A percentile compares a stretch with the other conserved stretches of the same genome.
Conservation (phyloP, 2,888 invertebrate genomes). For the Torymus tubicola region DNA sequence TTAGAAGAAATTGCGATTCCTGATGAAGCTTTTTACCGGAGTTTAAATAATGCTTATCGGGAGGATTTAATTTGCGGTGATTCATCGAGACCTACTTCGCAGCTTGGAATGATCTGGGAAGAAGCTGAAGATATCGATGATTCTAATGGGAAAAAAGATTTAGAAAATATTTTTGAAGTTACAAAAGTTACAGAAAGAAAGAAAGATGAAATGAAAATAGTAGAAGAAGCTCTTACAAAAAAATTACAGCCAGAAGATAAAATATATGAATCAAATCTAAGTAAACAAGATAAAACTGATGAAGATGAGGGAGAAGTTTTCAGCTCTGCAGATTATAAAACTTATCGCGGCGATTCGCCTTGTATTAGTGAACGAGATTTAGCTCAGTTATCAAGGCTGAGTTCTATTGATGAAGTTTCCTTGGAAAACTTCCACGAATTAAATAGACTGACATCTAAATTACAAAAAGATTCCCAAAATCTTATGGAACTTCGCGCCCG, state of each 20-base stretch:
- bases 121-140: constrained; percentile 86
- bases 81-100: constrained; percentile 82
- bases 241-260: constrained; percentile 46
- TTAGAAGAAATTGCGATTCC: constrained; percentile 80
- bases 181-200: constrained; percentile 48
- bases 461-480: constrained; percentile 88
- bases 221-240: constrained; percentile 60
- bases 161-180: constrained; percentile 60
- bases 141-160: constrained; percentile 75
- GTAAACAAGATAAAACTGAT: constrained; percentile 61
- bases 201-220: constrained; percentile 63
- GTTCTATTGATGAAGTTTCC: constrained; percentile 86
- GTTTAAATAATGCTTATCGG: constrained; percentile 91
- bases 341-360: constrained; percentile 85
- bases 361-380: constrained; percentile 88
- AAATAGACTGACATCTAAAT: constrained; percentile 86
- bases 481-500: constrained; percentile 86
- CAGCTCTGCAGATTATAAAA: constrained; percentile 87
- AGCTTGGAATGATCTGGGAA: constrained; percentile 92
- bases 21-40: constrained; percentile 92
- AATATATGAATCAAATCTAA: neutral
- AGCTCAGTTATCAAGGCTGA: constrained; percentile 85
- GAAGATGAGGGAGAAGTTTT: constrained; percentile 82
- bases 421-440: constrained; percentile 88
- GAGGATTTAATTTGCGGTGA: constrained; percentile 84